Conservation (phyloP, 2,797 vertebrate genomes). For the Psittacula derbiana region DNA sequence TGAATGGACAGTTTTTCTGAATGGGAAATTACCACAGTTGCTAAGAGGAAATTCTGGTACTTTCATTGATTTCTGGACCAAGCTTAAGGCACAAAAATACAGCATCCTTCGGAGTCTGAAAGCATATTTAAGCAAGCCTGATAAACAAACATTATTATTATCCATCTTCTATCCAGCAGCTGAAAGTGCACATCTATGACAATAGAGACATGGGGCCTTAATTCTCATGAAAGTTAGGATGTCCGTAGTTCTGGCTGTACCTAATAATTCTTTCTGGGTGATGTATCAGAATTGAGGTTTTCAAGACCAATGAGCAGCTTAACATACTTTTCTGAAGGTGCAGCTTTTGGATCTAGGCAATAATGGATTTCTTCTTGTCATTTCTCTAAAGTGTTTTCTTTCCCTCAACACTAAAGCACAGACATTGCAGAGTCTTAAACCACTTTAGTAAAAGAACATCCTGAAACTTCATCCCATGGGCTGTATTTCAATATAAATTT, state of each 20-base stretch:
- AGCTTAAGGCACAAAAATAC: neutral
- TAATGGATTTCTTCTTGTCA: neutral
- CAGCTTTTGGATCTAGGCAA: neutral
- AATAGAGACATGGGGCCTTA: neutral
- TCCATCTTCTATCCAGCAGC: neutral
- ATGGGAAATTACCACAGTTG: neutral
- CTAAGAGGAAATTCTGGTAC: neutral
- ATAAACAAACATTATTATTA: neutral
- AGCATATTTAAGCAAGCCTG: neutral
- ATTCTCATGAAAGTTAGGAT: fast-evolving
- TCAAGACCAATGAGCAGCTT: neutral
- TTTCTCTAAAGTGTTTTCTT: neutral
- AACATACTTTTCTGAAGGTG: fast-evolving
- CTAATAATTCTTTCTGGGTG: neutral
- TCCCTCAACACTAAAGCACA: neutral
- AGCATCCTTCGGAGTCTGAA: neutral
- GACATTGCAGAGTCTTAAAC: neutral
- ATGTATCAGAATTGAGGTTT: neutral
- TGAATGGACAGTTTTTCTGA: neutral
- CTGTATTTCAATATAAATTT: neutral
- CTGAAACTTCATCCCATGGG: neutral
- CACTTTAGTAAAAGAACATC: neutral
- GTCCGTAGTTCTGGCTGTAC: neutral
- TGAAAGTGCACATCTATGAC: neutral
- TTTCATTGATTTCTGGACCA: neutral